These are phyloP conservation scores for Mactromeris polynyma DNA, from an alignment of 2,888 invertebrate genomes.

Conservation along the genomic window DNA sequence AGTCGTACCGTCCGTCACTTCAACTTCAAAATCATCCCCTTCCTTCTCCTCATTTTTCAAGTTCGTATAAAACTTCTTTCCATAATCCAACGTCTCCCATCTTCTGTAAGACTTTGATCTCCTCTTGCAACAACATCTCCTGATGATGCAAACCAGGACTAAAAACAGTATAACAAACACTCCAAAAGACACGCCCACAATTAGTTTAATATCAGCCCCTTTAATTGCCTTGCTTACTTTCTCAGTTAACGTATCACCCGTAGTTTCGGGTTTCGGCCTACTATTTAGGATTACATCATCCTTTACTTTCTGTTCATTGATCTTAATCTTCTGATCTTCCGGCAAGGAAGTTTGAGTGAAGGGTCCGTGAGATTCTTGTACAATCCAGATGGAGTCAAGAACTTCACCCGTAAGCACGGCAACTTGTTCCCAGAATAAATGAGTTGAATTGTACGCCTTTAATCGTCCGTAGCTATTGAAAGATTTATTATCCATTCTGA, in stretches of 20 bases:
- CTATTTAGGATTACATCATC: slow-evolving; percentile 45
- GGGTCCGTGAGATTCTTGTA: slow-evolving; percentile 76
- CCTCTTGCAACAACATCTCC: slow-evolving; percentile 51
- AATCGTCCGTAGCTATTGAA: slow-evolving; percentile 77
- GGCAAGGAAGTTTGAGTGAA: slow-evolving; percentile 66
- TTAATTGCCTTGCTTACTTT: slow-evolving; percentile 59
- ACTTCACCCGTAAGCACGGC: slow-evolving; percentile 58
- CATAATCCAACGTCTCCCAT: slow-evolving; percentile 77
- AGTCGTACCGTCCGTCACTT: slow-evolving; percentile 72
- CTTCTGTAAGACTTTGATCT: slow-evolving; percentile 68
- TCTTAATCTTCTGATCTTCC: slow-evolving; percentile 66
- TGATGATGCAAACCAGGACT: slow-evolving; percentile 62
- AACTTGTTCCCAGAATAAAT: slow-evolving; percentile 78
- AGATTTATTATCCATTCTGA: slow-evolving; percentile 68
- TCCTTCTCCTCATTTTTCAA: slow-evolving; percentile 73
- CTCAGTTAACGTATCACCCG: slow-evolving; percentile 58
- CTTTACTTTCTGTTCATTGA: slow-evolving; percentile 57
- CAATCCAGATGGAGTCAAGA: slow-evolving; percentile 77
- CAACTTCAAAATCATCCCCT: slow-evolving; percentile 75
- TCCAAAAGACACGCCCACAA: slow-evolving; percentile 67
- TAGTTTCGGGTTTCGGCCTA: slow-evolving; percentile 51
- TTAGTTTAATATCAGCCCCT: slow-evolving; percentile 66
- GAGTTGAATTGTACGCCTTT: slow-evolving; percentile 74
- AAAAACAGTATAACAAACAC: slow-evolving; percentile 65
- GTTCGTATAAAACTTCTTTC: slow-evolving; percentile 74